Evolutionary conservation across 2,113 vertebrate genomes (phyloP).

Genomic region (Malurus alboscapulatus): DNA sequence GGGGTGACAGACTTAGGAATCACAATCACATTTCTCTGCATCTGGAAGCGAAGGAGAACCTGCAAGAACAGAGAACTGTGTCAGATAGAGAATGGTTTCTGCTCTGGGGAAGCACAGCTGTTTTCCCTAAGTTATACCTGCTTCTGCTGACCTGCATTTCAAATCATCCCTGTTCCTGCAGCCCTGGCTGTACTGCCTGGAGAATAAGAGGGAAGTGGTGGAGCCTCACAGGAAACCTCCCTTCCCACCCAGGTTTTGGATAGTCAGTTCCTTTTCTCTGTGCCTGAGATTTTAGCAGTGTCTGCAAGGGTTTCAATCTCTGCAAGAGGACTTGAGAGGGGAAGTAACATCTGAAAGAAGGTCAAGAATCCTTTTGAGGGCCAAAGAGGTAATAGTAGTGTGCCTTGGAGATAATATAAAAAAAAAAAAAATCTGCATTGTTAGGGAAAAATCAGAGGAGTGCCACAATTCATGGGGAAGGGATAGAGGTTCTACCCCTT

Average conservation of each 20-base stretch:
- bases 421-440: neutral
- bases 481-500: neutral
- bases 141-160: neutral
- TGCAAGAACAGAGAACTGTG: neutral
- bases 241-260: neutral
- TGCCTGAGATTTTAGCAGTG: neutral
- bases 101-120: neutral
- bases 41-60: constrained; percentile 88
- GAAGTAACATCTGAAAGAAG: neutral
- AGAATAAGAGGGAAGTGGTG: neutral
- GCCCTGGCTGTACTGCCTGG: neutral
- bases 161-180: neutral
- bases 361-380: neutral
- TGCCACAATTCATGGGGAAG: neutral
- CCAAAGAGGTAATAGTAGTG: neutral
- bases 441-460: neutral
- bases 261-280: neutral
- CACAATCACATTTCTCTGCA: constrained; percentile 86
- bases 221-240: neutral
- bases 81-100: neutral
- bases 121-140: neutral
- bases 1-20: constrained; percentile 92
- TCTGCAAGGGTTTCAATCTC: neutral
- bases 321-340: neutral
- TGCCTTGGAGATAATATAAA: neutral